Evolutionary conservation across 2,888 invertebrate species (phyloP).

Genomic region (Eugnorisma glareosa): DNA sequence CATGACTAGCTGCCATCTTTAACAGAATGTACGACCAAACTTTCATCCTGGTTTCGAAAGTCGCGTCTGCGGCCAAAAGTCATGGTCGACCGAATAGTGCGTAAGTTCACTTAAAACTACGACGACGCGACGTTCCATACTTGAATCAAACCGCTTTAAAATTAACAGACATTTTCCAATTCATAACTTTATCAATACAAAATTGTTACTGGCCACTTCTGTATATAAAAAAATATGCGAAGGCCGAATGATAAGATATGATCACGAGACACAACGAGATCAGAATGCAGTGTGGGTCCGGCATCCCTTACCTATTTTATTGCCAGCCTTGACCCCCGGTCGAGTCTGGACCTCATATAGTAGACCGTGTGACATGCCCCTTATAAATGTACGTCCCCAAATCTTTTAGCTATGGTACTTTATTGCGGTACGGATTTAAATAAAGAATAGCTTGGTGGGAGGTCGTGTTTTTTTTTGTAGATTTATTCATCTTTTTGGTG

Average conservation of each 20-base stretch:
- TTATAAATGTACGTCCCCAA: constrained; percentile 45
- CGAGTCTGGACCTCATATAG: constrained; percentile 39
- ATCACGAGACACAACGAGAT: constrained; percentile 32
- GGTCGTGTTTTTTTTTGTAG: constrained; percentile 3
- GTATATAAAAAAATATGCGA: constrained; percentile 10
- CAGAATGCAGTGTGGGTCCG: constrained; percentile 51
- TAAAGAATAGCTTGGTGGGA: constrained; percentile 28
- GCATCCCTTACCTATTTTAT: constrained; percentile 55
- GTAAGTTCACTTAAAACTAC: too few species aligned
- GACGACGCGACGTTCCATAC: not conserved
- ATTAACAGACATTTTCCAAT: not conserved
- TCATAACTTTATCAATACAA: constrained; percentile 20
- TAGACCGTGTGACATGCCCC: constrained; percentile 38
- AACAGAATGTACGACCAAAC: not conserved
- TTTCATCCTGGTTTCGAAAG: not conserved
- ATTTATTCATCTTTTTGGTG: constrained; percentile 1
- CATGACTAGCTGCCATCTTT: not conserved
- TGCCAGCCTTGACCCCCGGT: constrained; percentile 39
- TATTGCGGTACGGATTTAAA: constrained; percentile 51
- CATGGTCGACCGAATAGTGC: not conserved
- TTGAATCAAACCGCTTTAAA: not conserved
- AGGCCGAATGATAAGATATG: constrained; percentile 10
- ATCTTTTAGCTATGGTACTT: constrained; percentile 48
- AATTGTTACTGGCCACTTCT: constrained; percentile 5
- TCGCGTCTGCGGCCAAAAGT: not conserved